A percentile compares a stretch with the other conserved stretches of the same genome.
These are phyloP conservation scores for Eremobia ochroleuca DNA, from an alignment of 2,888 invertebrate species.

Conservation along the genomic window DNA sequence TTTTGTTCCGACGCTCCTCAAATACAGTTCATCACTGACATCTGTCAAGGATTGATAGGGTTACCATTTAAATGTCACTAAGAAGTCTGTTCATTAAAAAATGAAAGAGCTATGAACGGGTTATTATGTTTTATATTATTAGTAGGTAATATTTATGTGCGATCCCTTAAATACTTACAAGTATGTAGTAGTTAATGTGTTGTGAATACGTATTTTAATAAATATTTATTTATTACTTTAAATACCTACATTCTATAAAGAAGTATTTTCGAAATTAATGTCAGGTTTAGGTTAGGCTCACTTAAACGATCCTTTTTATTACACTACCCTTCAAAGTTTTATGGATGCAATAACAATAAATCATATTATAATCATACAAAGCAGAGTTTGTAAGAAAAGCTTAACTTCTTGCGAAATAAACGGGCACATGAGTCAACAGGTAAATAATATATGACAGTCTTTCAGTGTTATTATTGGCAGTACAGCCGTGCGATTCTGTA, in stretches of 20 bases:
- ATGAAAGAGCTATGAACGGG: background rate
- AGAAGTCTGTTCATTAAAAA: too few species aligned
- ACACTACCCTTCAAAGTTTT: constrained; percentile 52
- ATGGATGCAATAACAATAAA: constrained; percentile 60
- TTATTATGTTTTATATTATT: background rate
- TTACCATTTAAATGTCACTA: background rate
- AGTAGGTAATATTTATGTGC: background rate
- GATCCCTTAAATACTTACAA: background rate
- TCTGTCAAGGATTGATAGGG: background rate
- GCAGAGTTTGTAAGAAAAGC: constrained; percentile 39
- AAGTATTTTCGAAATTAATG: constrained; percentile 37
- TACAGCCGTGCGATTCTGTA: too few species aligned
- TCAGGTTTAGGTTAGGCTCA: constrained; percentile 49
- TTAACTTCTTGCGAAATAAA: constrained; percentile 11
- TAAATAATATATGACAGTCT: constrained; percentile 8
- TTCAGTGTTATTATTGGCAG: background rate
- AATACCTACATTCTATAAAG: constrained; percentile 9
- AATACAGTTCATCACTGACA: background rate
- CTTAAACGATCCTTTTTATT: constrained; percentile 52
- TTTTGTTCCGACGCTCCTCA: too few species aligned
- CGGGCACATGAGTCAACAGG: constrained; percentile 28
- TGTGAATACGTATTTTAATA: constrained; percentile 22
- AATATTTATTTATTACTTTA: constrained; percentile 30
- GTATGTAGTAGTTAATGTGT: background rate
- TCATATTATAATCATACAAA: constrained; percentile 60